Base-by-base conservation (phyloP, 2,113 vertebrate species). In the Ophthalmolycus amberensis region DNA sequence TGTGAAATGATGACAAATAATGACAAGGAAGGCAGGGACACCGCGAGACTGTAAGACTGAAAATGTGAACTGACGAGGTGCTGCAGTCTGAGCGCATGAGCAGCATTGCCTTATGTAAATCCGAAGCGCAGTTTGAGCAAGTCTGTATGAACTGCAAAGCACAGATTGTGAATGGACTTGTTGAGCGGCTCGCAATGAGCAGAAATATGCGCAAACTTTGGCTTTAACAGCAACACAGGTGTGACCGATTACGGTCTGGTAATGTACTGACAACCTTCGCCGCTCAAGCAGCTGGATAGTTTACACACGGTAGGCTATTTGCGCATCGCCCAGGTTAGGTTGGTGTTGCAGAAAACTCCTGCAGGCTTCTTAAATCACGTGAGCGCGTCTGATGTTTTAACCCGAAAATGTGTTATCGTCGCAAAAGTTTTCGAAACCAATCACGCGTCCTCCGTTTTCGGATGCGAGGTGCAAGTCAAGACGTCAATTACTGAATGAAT, bases 1-100 rank as follows among this genome's bases (percentile, higher is more conserved):
- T 86, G 84, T 85, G 78, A 90, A 85, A 90, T 25, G 62, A 87
- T 88, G 86, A 86, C 84, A 76, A 82, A 82, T 85, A 71, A 80
- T 73, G 82, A 82, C 79, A 87, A 69, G 79, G 72, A 27, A 86
- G 83, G 42, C 79, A 84, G 65, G 75, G 79, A 88, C 86, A 89
- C 72, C 32, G 67, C 20, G 75, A 83, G 83, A 82, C 86, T 85
- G 88, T 48, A 22, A 22, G 78, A 80, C 52, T 54, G 72, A 80
- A 73, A 48, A 77, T 71, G 64, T 85, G 85, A 85, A 79, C 44
- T 82, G 42, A 71, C 83, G 60, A 85, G 79, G 79, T 79, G 44
- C 83, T 90, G 89, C 91, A 90, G 78, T 88, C 85, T 76, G 70
- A 76, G 75, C 32, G 63, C 71, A 83, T 67, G 59, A 74, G 32